Percentiles rank a stretch among this genome's conserved stretches.
phyloP scores from a whole-genome alignment of 2,888 invertebrate species.

The Ptychoptera albimana region DNA sequence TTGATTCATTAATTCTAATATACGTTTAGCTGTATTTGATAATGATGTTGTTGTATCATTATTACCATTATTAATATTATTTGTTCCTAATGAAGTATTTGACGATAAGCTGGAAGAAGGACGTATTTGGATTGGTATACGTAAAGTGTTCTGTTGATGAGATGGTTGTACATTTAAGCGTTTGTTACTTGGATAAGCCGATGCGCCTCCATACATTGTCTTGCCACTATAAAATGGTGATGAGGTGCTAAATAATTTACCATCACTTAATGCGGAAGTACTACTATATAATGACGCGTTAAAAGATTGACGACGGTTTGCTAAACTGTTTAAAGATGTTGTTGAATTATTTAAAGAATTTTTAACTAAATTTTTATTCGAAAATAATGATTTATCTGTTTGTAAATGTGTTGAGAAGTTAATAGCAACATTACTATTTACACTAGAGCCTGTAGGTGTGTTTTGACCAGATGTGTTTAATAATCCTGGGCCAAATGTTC shows the following conservation, averaged over 20 bases:
- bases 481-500: slow-evolving; percentile 14
- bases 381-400: slow-evolving; percentile 27
- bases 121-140: slow-evolving; percentile 20
- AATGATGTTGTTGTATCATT: slow-evolving; percentile 14
- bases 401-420: slow-evolving; percentile 27
- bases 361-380: slow-evolving; percentile 15
- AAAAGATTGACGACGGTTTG: slow-evolving; percentile 24
- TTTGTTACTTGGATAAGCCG: slow-evolving; percentile 34
- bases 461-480: slow-evolving; percentile 6
- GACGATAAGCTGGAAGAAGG: slow-evolving; percentile 22
- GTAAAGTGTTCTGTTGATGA: slow-evolving; percentile 11
- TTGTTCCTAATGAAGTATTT: slow-evolving; percentile 13
- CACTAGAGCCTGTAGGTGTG: slow-evolving; percentile 14
- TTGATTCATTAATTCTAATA: slow-evolving; percentile 64
- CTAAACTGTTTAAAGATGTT: slow-evolving; percentile 22
- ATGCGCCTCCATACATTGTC: slow-evolving; percentile 61
- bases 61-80: slow-evolving; percentile 4
- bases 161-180: slow-evolving; percentile 20
- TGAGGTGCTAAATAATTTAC: slow-evolving; percentile 21
- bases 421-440: slow-evolving; percentile 14
- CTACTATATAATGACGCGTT: slow-evolving; percentile 29
- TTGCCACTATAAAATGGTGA: slow-evolving; percentile 64
- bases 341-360: slow-evolving; percentile 25
- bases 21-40: slow-evolving; percentile 51
- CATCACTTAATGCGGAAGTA: slow-evolving; percentile 28